These are phyloP conservation scores for Colaptes auratus DNA, from an alignment of 2,113 vertebrate genomes.

Conservation along the genomic window DNA sequence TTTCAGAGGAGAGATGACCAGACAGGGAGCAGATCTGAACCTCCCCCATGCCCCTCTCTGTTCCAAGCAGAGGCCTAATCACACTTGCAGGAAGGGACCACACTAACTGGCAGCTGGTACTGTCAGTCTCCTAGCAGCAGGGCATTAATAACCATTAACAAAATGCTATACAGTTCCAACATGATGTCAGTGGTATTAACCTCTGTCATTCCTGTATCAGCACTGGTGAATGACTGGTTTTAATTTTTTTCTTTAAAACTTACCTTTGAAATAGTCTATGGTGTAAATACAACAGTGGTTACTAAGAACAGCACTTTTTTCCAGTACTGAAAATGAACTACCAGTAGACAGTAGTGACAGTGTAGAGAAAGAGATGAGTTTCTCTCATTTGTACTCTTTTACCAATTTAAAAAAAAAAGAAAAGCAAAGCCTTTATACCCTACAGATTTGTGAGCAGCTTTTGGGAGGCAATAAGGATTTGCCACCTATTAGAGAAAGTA, in stretches of 20 bases:
- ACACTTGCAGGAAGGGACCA: background rate
- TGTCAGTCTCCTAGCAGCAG: conserved; percentile 58
- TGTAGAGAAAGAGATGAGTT: background rate
- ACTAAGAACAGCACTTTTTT: background rate
- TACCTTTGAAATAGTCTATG: background rate
- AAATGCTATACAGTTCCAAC: conserved; percentile 41
- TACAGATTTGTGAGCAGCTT: background rate
- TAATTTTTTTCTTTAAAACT: background rate
- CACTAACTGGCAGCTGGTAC: conserved; percentile 46
- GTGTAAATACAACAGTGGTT: background rate
- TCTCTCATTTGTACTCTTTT: background rate
- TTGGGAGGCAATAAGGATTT: background rate
- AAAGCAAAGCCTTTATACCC: background rate
- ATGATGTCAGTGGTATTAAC: conserved; percentile 63
- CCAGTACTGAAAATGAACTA: background rate
- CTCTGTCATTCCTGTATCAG: conserved; percentile 36
- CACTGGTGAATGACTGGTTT: background rate
- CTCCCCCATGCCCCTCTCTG: background rate
- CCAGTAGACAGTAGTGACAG: background rate
- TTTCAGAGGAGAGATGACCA: background rate
- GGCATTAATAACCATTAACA: conserved; percentile 64
- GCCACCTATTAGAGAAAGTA: background rate
- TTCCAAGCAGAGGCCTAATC: background rate
- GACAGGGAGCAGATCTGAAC: background rate
- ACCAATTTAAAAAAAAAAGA: background rate